Percentiles rank a stretch among this genome's conserved stretches.
These are phyloP conservation scores for Brachypteracias leptosomus DNA, from an alignment of 2,113 vertebrate species.

Conservation along the genomic window DNA sequence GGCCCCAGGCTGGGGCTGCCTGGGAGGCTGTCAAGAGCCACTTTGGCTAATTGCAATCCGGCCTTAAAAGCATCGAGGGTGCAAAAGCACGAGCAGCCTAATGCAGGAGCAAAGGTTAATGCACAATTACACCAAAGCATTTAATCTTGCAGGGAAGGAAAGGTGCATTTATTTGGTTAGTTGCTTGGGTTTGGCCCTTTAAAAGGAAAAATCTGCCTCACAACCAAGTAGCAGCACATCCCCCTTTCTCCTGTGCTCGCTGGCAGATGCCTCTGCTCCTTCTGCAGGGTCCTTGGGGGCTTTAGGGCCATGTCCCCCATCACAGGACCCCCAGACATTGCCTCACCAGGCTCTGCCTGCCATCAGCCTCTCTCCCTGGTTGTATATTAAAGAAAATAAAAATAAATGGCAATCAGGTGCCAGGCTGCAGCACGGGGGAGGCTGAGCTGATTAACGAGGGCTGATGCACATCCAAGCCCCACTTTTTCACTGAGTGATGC, in stretches of 20 bases:
- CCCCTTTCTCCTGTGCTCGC: neutral
- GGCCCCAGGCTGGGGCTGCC: neutral
- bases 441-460: neutral
- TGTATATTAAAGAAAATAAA: neutral
- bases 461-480: neutral
- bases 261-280: neutral
- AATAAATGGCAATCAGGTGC: neutral
- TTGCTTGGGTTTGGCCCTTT: neutral
- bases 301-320: neutral
- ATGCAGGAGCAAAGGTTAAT: constrained; percentile 62
- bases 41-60: constrained; percentile 41
- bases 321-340: neutral
- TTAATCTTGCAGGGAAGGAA: neutral
- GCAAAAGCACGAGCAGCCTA: neutral
- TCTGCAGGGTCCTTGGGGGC: neutral
- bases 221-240: neutral
- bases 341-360: neutral
- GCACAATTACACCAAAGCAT: neutral
- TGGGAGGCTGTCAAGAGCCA: constrained; percentile 10
- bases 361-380: neutral
- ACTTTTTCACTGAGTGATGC: neutral
- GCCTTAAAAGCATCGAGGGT: constrained; percentile 44
- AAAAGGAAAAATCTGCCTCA: neutral
- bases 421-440: neutral
- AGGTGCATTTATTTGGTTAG: neutral